Evolutionary conservation across 2,797 vertebrate genomes (phyloP).

Genomic region (Gymnopithys bicolor): DNA sequence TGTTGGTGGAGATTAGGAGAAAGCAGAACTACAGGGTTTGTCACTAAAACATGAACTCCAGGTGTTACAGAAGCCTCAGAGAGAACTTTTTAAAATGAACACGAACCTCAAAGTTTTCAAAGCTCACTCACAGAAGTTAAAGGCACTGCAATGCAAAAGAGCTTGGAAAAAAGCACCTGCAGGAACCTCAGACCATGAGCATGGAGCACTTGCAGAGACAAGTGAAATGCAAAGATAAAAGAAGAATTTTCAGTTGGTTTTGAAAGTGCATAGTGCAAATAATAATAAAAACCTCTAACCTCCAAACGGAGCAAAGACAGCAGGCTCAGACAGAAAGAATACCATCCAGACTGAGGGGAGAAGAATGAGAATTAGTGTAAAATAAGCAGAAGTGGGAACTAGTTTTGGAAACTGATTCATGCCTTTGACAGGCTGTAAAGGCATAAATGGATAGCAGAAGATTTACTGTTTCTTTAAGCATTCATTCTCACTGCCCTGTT

Average conservation of each 20-base stretch:
- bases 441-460: neutral
- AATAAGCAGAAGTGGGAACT: neutral
- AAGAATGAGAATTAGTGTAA: conserved; percentile 33
- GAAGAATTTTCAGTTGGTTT: neutral
- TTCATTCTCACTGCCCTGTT: neutral
- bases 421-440: neutral
- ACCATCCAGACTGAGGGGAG: conserved; percentile 22
- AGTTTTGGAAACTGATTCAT: neutral
- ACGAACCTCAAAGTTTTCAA: neutral
- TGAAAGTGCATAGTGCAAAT: neutral
- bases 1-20: neutral
- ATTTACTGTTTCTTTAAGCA: neutral
- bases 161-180: neutral
- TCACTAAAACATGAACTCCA: neutral
- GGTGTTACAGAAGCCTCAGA: neutral
- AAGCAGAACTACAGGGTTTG: neutral
- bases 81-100: neutral
- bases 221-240: neutral
- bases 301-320: neutral
- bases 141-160: neutral
- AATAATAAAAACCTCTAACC: conserved; percentile 32
- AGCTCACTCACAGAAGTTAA: neutral
- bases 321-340: neutral
- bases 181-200: neutral
- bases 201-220: neutral